Evolutionary conservation across 2,888 invertebrate species (phyloP).

Genomic region (Lasioglossum villosulum): DNA sequence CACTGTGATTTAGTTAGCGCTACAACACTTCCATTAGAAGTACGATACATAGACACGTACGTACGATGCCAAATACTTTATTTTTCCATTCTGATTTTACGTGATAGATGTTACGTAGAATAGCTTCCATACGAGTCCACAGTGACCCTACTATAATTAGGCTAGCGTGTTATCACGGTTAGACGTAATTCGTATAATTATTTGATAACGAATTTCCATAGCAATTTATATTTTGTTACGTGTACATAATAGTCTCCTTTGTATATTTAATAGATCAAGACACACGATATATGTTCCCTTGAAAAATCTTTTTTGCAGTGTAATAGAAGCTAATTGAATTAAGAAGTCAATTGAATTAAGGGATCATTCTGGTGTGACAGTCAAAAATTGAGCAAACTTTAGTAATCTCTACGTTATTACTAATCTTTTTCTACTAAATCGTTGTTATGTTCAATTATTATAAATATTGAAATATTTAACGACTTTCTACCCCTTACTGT

Average conservation of each 20-base stretch:
- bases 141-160: conserved; percentile 10
- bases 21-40: conserved; percentile 10
- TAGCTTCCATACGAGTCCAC: background rate
- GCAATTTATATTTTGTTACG: conserved; percentile 21
- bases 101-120: conserved; percentile 19
- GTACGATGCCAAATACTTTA: conserved; percentile 26
- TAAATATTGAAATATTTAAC: no score
- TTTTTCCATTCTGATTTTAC: conserved; percentile 20
- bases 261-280: conserved; percentile 5
- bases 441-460: no score
- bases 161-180: conserved; percentile 20
- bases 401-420: background rate
- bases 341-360: background rate
- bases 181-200: conserved; percentile 31
- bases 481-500: background rate
- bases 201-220: conserved; percentile 33
- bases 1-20: conserved; percentile 4
- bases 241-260: conserved; percentile 32
- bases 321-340: background rate
- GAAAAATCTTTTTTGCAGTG: conserved; percentile 21
- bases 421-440: background rate
- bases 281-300: conserved; percentile 14
- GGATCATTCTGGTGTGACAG: conserved; percentile 1
- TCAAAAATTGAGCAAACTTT: background rate
- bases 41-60: background rate